A percentile compares a stretch with the other conserved stretches of the same genome.
These are phyloP conservation scores for Hemistola chrysoprasaria DNA, from an alignment of 2,888 invertebrate species.

Conservation along the genomic window DNA sequence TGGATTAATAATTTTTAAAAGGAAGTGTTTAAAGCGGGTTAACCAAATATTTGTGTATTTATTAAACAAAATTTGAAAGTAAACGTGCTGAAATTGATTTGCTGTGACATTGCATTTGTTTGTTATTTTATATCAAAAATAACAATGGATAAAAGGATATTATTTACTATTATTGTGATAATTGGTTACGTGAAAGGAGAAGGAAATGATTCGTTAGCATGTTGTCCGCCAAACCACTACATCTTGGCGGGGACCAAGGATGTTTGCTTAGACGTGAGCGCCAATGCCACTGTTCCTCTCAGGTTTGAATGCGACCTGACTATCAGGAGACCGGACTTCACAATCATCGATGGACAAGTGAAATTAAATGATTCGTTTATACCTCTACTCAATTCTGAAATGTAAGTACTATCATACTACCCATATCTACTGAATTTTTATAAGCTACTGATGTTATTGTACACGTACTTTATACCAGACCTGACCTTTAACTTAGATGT, in stretches of 20 bases:
- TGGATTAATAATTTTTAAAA: too few species aligned
- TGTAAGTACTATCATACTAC: constrained; percentile 32
- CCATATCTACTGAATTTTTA: too few species aligned
- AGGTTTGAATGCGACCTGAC: constrained; percentile 27
- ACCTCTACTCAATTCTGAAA: constrained; percentile 14
- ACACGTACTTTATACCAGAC: too few species aligned
- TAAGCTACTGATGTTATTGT: too few species aligned
- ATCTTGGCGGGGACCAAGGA: constrained; percentile 19
- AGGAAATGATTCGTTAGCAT: constrained; percentile 14
- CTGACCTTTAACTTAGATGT: too few species aligned
- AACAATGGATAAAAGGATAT: too few species aligned
- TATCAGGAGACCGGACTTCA: constrained; percentile 19
- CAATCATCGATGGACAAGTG: constrained; percentile 19
- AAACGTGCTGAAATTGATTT: too few species aligned
- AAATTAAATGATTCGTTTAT: constrained; percentile 17
- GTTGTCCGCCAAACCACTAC: constrained; percentile 35
- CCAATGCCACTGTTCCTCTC: constrained; percentile 30
- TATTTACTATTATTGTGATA: constrained; percentile 1
- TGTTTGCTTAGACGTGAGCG: constrained; percentile 42
- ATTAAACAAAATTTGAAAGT: too few species aligned
- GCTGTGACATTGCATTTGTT: too few species aligned
- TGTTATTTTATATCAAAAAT: too few species aligned
- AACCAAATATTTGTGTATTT: too few species aligned
- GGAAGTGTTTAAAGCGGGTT: too few species aligned
- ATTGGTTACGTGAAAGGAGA: constrained; percentile 10